Base-by-base conservation (phyloP, 2,888 invertebrate genomes). In the Tetanocera ferruginea region DNA sequence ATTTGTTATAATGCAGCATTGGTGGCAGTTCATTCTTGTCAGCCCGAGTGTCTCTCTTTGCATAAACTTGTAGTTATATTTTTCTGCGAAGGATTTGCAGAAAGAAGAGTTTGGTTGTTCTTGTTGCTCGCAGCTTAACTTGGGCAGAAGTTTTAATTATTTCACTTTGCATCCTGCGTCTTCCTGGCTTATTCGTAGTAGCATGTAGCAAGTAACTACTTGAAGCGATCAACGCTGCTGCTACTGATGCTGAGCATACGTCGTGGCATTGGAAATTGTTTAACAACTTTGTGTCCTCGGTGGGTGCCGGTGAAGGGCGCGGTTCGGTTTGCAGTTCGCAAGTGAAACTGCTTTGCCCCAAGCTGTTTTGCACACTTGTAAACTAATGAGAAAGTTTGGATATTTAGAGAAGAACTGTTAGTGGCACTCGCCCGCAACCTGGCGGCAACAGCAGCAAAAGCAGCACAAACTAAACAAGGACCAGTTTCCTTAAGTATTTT, bases 101-200 rank as follows among this genome's bases (percentile, higher is more conserved):
- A 55, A n/a, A n/a, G 19, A 55, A 5, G 55, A 19, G 19, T 60
- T 60, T 5, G 60, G 28, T 57, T 25, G 14, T n/a, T 25, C 28
- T 28, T 60, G 28, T 43, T 57, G 34, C 19, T 34, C 9, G 71
- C 71, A 9, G 55, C 57, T 43, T 49, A 69, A 51, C 69, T 69
- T 49, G 43, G 19, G 31, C 52, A 31, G 31, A 71, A 62, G 62
- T 74, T 74, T 74, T 74, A 74, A 64, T 64, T 74, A 74, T 62
- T 62, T 49, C 51, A 49, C 49, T 19, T 23, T 28, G 74, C 62
- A 55, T 52, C 25, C 28, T 67, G 19, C 34, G 34, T n/a, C 37
- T 8, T 31, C 3, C 52, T 52, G 51, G 5, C n/a, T n/a, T 37
- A 6, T 28, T 49, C 4, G 1, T 17, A 9, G 23, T 14, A 19